Conservation (phyloP, 2,888 invertebrate genomes). For the Tuberolachnus salignus region DNA sequence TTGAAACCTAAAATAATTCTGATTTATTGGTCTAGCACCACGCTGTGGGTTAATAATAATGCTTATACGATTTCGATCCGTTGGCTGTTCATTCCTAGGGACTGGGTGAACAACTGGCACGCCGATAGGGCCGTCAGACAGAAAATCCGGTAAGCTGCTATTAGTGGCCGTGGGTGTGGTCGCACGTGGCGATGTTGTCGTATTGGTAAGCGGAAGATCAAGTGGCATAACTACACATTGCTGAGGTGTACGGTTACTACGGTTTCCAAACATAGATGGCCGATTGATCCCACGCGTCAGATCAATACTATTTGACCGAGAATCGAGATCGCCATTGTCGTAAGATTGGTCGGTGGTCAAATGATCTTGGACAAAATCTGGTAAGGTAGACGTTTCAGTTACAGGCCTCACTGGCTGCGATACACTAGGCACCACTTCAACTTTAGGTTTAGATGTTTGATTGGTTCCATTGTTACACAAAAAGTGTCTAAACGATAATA, state of each 20-base stretch:
- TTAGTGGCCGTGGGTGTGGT: constrained; percentile 54
- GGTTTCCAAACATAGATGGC: constrained; percentile 45
- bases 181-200: constrained; percentile 31
- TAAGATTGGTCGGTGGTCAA: constrained; percentile 80
- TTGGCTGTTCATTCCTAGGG: constrained; percentile 33
- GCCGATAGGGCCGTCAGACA: constrained; percentile 72
- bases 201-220: constrained; percentile 47
- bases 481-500: constrained; percentile 86
- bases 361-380: constrained; percentile 90
- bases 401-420: constrained; percentile 58
- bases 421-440: constrained; percentile 55
- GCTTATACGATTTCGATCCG: constrained; percentile 46
- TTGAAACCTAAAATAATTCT: constrained; percentile 38
- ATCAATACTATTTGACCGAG: constrained; percentile 42
- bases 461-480: constrained; percentile 64
- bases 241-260: constrained; percentile 51
- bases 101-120: constrained; percentile 45
- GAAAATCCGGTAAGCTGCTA: constrained; percentile 70
- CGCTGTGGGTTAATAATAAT: constrained; percentile 41
- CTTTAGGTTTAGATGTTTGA: constrained; percentile 54
- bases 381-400: constrained; percentile 62
- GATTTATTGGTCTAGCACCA: constrained; percentile 27
- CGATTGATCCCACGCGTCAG: constrained; percentile 46
- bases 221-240: constrained; percentile 53
- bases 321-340: constrained; percentile 64